These are phyloP conservation scores for Oreocharis arfaki DNA, from an alignment of 2,113 vertebrate genomes.

Conservation along the genomic window DNA sequence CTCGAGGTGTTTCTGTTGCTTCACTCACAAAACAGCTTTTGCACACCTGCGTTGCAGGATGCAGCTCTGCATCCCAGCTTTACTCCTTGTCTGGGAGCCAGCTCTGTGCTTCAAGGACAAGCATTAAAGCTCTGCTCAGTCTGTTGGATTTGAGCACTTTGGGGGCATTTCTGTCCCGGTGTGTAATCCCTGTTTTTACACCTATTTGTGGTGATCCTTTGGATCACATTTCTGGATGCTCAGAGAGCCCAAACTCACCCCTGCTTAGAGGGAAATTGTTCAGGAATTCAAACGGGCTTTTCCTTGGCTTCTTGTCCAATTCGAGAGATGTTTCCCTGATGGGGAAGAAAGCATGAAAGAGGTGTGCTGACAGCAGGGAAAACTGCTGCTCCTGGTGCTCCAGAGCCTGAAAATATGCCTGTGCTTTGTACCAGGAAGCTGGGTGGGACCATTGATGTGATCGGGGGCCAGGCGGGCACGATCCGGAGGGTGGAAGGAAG, in stretches of 20 bases:
- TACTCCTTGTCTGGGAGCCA: neutral
- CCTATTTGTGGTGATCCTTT: accelerated
- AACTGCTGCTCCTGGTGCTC: neutral
- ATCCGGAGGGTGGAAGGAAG: slow-evolving; percentile 70
- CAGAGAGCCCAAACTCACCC: neutral
- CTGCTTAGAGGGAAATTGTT: neutral
- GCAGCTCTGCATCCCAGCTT: neutral
- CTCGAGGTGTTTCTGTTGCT: neutral
- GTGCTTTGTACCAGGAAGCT: slow-evolving; percentile 66
- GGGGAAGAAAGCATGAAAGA: neutral
- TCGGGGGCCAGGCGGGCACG: slow-evolving; percentile 70
- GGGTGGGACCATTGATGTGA: slow-evolving; percentile 71
- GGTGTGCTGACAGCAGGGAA: neutral
- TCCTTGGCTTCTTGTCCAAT: neutral
- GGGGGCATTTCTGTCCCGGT: neutral
- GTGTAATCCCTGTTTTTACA: neutral
- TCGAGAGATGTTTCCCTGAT: neutral
- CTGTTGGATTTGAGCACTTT: neutral
- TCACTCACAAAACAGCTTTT: neutral
- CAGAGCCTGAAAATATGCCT: neutral
- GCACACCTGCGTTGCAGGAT: neutral
- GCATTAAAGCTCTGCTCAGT: neutral
- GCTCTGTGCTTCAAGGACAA: neutral
- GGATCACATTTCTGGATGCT: neutral
- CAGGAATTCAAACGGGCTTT: neutral